Evolutionary conservation across 2,888 invertebrate genomes (phyloP), one percentile per base, ranked within the genome.

Genomic region (Sinopyrophorus schimmeli): DNA sequence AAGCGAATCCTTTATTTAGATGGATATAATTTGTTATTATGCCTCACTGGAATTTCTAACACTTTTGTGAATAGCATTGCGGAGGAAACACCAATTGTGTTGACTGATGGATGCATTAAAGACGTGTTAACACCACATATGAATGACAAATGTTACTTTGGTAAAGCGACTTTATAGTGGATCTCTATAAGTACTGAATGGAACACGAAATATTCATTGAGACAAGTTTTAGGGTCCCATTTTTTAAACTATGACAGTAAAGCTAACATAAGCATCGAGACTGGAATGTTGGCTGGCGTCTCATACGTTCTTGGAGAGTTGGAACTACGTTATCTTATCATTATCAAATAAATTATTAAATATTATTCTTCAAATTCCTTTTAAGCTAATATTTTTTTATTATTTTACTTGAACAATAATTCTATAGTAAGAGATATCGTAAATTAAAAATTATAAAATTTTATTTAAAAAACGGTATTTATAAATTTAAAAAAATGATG

Each of bases 251-350:
- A 56, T 56, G 57, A 58, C 57, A 53, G 37, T 46, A 49, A 48
- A 34, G 47, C 42, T 55, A 44, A 47, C 53, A 56, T 55, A n/a
- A n/a, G n/a, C n/a, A n/a, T 43, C 53, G 56, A 59, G 51, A 47
- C 43, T 50, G 63, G 63, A 63, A 63, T 63, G 61, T 30, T 53
- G 60, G 54, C 58, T 61, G 63, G 63, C 61, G 63, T 63, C 63
- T 60, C 44, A 35, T 47, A 51, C 32, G 57, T 49, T 55, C 35
- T 5, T 52, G 54, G 56, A 54, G 39, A 53, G 52, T 55, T 59
- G 55, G 59, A 53, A 54, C 54, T 55, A 47, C 52, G 53, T 57
- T 61, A 62, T 61, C 62, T 61, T 53, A 52, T 53, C 52, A 50
- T 53, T 52, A 62, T 59, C 59, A 55, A 55, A 59, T 55, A 50